A percentile compares a stretch with the other conserved stretches of the same genome.
phyloP scores from a whole-genome alignment of 1,140 invertebrate genomes.

The Zaprionus davidi region DNA sequence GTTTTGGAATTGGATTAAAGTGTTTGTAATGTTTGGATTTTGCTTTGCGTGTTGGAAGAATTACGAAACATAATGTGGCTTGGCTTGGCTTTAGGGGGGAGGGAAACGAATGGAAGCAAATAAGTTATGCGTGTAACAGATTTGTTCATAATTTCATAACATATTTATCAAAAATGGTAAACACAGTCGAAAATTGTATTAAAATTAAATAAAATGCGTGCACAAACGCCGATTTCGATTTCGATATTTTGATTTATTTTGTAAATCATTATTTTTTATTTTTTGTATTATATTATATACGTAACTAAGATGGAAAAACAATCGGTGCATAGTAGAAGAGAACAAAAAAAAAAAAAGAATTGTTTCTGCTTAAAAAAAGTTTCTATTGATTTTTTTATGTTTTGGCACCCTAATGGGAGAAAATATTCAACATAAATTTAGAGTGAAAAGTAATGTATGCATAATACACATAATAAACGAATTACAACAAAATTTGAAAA shows the following conservation, averaged over 20 bases:
- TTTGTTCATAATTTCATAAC: conserved; percentile 49
- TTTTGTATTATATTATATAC: conserved; percentile 17
- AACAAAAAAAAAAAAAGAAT: conserved; percentile 46
- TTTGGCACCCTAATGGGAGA: conserved; percentile 44
- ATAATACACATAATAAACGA: conserved; percentile 71
- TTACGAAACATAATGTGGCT: conserved; percentile 51
- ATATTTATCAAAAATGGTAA: conserved; percentile 41
- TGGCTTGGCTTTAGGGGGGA: conserved; percentile 50
- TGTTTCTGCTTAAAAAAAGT: conserved; percentile 7
- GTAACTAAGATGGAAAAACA: conserved; percentile 56
- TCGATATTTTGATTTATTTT: conserved; percentile 34
- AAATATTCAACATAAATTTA: conserved; percentile 50
- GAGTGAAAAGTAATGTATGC: conserved; percentile 59
- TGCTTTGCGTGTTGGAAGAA: conserved; percentile 22
- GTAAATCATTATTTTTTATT: conserved; percentile 10
- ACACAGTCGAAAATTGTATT: conserved; percentile 53
- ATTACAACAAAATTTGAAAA: conserved; percentile 84
- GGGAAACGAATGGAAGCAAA: conserved; percentile 43
- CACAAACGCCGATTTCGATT: conserved; percentile 73
- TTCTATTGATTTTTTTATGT: conserved; percentile 31
- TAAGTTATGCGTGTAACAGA: conserved; percentile 45
- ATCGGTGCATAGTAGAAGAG: conserved; percentile 53
- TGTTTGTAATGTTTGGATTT: conserved; percentile 16
- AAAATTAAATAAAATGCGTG: conserved; percentile 76
- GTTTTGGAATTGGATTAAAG: conserved; percentile 17